A percentile compares a stretch with the other conserved stretches of the same genome.
Conservation (phyloP, 2,797 vertebrate species). For the Chrysocyon brachyurus region DNA sequence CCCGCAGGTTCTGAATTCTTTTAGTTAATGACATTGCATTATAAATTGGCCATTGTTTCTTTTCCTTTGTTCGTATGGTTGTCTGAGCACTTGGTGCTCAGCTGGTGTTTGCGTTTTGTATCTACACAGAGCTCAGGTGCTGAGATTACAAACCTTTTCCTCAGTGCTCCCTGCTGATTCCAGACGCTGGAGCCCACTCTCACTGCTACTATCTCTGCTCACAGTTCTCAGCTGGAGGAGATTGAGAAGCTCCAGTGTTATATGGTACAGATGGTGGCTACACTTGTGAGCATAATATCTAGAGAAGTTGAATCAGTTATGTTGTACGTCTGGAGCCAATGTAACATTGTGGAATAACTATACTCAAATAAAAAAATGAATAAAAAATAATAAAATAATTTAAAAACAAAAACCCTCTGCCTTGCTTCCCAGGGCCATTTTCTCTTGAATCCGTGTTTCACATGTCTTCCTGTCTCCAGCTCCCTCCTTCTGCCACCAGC, state of each 20-base stretch:
- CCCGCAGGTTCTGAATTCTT: neutral
- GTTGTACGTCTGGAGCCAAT: neutral
- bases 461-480: neutral
- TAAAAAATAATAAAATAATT: neutral
- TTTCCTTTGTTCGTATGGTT: accelerated
- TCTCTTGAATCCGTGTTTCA: neutral
- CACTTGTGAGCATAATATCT: neutral
- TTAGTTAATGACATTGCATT: neutral
- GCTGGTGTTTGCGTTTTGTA: accelerated
- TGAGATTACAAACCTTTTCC: neutral
- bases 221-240: accelerated
- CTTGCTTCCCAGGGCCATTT: neutral
- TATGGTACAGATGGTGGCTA: neutral
- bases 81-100: neutral
- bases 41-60: neutral
- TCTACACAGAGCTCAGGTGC: no score
- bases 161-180: accelerated
- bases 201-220: neutral
- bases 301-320: neutral
- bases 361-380: neutral
- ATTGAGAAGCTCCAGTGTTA: neutral
- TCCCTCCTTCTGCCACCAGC: neutral
- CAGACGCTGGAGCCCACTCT: neutral
- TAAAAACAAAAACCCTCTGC: neutral
- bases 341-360: neutral